Evolutionary conservation across 2,888 invertebrate species (phyloP).

Genomic region (Bembecia ichneumoniformis): DNA sequence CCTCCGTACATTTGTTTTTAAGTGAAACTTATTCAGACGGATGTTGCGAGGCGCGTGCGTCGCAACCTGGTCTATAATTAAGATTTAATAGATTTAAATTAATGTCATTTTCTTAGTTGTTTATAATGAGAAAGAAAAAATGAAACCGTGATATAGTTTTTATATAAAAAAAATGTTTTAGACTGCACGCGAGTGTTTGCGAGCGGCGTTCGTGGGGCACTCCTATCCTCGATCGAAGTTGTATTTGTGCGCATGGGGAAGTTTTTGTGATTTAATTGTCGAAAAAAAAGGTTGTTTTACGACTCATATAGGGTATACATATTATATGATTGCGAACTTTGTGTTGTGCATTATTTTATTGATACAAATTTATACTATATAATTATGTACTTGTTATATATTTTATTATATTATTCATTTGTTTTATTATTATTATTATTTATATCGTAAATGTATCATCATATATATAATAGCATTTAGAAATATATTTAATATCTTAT

Average conservation of each 20-base stretch:
- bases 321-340: slow-evolving; percentile 13
- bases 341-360: slow-evolving; percentile 39
- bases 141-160: slow-evolving; percentile 69
- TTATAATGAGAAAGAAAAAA: slow-evolving; percentile 43
- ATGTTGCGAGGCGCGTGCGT: slow-evolving; percentile 41
- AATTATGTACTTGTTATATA: slow-evolving; percentile 9
- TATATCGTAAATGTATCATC: too few relatives aligned
- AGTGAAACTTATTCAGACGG: slow-evolving; percentile 53
- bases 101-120: slow-evolving; percentile 51
- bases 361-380: slow-evolving; percentile 9
- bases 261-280: slow-evolving; percentile 25
- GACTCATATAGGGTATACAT: slow-evolving; percentile 7
- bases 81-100: slow-evolving; percentile 61
- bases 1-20: slow-evolving; percentile 35
- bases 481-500: too few relatives aligned
- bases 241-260: slow-evolving; percentile 1
- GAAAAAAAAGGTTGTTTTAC: slow-evolving; percentile 42
- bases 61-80: slow-evolving; percentile 66
- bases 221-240: slow-evolving; percentile 44
- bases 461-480: too few relatives aligned
- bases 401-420: neutral
- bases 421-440: too few relatives aligned
- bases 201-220: slow-evolving; percentile 63
- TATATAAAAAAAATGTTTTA: slow-evolving; percentile 41
- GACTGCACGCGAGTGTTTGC: slow-evolving; percentile 48